Conservation (phyloP, 2,113 vertebrate species). For the Epinephelus fuscoguttatus region DNA sequence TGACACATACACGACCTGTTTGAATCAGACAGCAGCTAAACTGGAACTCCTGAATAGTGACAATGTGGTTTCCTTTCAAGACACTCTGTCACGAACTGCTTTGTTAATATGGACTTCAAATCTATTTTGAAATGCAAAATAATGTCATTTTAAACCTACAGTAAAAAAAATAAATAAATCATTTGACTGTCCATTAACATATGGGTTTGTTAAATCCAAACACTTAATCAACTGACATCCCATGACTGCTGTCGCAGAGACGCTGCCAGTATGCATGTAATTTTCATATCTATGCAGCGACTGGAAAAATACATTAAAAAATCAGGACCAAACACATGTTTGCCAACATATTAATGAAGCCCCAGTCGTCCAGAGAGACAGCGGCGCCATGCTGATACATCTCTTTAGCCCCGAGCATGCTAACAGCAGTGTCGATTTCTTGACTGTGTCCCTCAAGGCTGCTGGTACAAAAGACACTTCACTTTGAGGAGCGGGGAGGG, state of each 20-base stretch:
- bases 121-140: too few relatives aligned
- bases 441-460: slow-evolving; percentile 54
- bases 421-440: slow-evolving; percentile 60
- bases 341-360: slow-evolving; percentile 59
- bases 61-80: too few relatives aligned
- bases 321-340: slow-evolving; percentile 53
- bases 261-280: slow-evolving; percentile 15
- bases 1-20: too few relatives aligned
- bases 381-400: slow-evolving; percentile 19
- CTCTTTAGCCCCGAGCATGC: slow-evolving; percentile 52
- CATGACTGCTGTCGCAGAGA: not conserved
- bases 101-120: too few relatives aligned
- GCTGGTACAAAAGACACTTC: slow-evolving; percentile 53
- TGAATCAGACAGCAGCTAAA: too few relatives aligned
- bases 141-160: too few relatives aligned
- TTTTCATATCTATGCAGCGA: slow-evolving; percentile 38
- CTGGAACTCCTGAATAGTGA: too few relatives aligned
- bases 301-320: slow-evolving; percentile 40
- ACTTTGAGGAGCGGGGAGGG: slow-evolving; percentile 25
- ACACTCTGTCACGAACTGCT: too few relatives aligned
- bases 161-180: too few relatives aligned
- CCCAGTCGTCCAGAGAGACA: slow-evolving; percentile 13
- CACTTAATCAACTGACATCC: slow-evolving; percentile 16
- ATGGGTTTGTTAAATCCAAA: not conserved
- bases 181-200: not conserved